Percentiles rank a stretch among this genome's conserved stretches.
These are phyloP conservation scores for Helicoverpa armigera DNA, from an alignment of 1,140 invertebrate species.

Conservation along the genomic window DNA sequence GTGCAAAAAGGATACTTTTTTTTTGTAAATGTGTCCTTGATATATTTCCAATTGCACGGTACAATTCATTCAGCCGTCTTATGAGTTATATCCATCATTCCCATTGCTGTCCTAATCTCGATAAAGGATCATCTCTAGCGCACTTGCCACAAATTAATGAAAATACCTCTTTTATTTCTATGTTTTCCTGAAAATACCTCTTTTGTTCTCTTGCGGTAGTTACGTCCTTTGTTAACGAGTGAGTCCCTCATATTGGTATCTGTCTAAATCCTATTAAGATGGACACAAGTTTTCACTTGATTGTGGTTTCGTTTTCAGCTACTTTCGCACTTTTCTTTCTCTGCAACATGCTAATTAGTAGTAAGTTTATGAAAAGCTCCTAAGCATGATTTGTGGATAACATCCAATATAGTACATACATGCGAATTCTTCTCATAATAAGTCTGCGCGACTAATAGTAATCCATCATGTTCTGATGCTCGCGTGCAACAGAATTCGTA, in stretches of 20 bases:
- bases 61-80: neutral
- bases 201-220: neutral
- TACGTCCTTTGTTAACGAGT: neutral
- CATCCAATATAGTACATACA: neutral
- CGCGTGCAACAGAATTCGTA: conserved; percentile 20
- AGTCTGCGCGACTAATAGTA: neutral
- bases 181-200: neutral
- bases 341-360: neutral
- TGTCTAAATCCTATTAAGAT: neutral
- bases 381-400: neutral
- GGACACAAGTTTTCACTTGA: neutral
- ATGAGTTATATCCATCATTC: neutral
- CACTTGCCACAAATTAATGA: neutral
- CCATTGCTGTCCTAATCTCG: neutral
- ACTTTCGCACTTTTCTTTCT: neutral
- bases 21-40: neutral
- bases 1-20: neutral
- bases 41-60: conserved; percentile 5
- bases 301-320: neutral
- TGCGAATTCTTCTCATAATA: conserved; percentile 1
- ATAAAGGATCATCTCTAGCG: neutral
- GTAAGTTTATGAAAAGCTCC: no score
- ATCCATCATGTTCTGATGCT: conserved; percentile 5
- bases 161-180: neutral
- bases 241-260: neutral